These are phyloP conservation scores for Lophotriccus pileatus DNA, from an alignment of 2,797 vertebrate species.

Conservation along the genomic window DNA sequence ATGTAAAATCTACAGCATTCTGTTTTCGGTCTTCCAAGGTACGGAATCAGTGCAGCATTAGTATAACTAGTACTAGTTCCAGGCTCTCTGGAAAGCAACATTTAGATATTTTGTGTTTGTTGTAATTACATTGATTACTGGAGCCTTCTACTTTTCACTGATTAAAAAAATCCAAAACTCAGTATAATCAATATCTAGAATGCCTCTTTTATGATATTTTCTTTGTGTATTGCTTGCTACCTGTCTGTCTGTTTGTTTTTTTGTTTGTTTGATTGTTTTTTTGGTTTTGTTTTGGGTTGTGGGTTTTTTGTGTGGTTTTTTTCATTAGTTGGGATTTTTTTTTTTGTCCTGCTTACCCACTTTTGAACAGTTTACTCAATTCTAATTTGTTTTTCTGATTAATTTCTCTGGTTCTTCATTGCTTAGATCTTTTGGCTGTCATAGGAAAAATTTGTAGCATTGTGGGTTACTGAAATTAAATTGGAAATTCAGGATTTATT, in stretches of 20 bases:
- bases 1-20: conserved; percentile 92
- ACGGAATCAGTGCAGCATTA: neutral
- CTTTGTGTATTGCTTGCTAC: neutral
- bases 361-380: neutral
- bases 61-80: neutral
- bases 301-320: neutral
- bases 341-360: neutral
- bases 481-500: neutral
- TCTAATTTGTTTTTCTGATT: neutral
- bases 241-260: neutral
- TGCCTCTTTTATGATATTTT: neutral
- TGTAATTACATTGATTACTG: neutral
- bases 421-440: neutral
- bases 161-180: neutral
- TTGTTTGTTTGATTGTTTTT: neutral
- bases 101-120: neutral
- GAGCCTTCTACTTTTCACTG: neutral
- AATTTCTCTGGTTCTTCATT: neutral
- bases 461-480: neutral
- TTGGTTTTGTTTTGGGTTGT: neutral
- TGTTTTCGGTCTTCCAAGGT: conserved; percentile 96
- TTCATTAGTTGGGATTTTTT: neutral
- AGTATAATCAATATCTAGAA: neutral
- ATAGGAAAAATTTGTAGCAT: neutral
- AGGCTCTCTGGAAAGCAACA: neutral